These are phyloP conservation scores for Drosophila bocqueti DNA, from an alignment of 1,140 invertebrate genomes.

Conservation along the genomic window DNA sequence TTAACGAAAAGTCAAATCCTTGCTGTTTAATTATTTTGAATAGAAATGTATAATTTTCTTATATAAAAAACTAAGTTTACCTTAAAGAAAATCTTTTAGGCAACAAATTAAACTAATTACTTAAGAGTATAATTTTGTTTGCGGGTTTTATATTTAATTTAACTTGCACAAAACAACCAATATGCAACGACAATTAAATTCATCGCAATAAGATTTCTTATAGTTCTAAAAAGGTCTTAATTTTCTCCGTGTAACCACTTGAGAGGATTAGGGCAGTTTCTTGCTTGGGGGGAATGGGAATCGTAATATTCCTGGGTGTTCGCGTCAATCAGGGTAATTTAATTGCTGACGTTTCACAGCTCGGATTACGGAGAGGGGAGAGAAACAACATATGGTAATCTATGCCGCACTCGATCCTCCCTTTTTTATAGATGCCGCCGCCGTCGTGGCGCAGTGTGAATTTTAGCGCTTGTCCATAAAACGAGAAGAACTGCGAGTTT, in stretches of 20 bases:
- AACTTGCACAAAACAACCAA: too few relatives aligned
- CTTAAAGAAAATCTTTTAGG: too few relatives aligned
- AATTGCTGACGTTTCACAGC: constrained; percentile 55
- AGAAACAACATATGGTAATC: constrained; percentile 64
- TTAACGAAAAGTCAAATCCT: too few relatives aligned
- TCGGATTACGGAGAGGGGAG: constrained; percentile 57
- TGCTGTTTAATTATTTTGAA: too few relatives aligned
- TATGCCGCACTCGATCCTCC: constrained; percentile 23
- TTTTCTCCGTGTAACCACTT: constrained; percentile 23
- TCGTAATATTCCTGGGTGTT: constrained; percentile 66
- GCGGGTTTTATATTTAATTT: not conserved
- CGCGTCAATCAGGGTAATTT: constrained; percentile 75
- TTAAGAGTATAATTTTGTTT: too few relatives aligned
- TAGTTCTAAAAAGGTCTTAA: not conserved
- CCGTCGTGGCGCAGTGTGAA: constrained; percentile 62
- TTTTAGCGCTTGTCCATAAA: constrained; percentile 75
- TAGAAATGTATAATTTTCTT: too few relatives aligned
- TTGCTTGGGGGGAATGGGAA: constrained; percentile 3
- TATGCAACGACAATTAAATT: not conserved
- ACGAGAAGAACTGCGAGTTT: constrained; percentile 48
- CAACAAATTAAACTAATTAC: too few relatives aligned
- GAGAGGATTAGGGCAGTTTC: constrained; percentile 19
- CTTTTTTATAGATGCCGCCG: constrained; percentile 60
- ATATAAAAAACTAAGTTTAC: too few relatives aligned
- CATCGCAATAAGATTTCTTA: not conserved